Conservation (phyloP, 35 echinoderm and acorn worm genomes). For the Stichopus chloronotus region DNA sequence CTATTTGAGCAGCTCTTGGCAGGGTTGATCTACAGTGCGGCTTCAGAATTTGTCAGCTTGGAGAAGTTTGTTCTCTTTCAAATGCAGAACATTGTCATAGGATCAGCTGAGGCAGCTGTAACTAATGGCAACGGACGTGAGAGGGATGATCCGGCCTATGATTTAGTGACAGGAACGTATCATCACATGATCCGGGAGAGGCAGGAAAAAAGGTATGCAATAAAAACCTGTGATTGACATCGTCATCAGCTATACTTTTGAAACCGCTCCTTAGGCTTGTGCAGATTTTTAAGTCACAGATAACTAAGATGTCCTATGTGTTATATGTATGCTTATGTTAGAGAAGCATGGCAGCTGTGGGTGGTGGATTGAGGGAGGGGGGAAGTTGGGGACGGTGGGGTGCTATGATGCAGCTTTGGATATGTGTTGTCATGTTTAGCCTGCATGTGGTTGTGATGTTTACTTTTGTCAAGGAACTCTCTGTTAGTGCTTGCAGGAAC, state of each 20-base stretch:
- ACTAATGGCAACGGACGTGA: not conserved
- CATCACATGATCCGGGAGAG: constrained; percentile 53
- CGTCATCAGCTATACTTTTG: no score
- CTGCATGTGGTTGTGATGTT: no score
- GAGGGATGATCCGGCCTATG: constrained; percentile 32
- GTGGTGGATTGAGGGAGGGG: not conserved
- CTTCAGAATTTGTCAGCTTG: not conserved
- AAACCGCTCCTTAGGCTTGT: no score
- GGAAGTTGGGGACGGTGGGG: not conserved
- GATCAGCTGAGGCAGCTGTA: constrained; percentile 16
- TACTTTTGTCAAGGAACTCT: no score
- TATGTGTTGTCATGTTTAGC: no score
- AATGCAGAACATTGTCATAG: not conserved
- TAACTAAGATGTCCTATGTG: no score
- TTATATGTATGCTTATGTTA: no score
- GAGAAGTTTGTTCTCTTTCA: not conserved
- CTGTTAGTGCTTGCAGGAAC: no score
- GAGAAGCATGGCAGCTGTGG: no score
- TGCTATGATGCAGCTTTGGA: no score
- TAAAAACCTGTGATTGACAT: not conserved
- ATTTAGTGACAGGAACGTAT: constrained; percentile 52
- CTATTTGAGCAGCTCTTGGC: not conserved
- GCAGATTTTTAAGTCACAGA: no score
- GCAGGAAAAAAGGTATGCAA: constrained; percentile 31
- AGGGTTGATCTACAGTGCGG: not conserved